These are phyloP conservation scores for Cottoperca gobio DNA, from an alignment of 2,797 vertebrate species.

Conservation along the genomic window DNA sequence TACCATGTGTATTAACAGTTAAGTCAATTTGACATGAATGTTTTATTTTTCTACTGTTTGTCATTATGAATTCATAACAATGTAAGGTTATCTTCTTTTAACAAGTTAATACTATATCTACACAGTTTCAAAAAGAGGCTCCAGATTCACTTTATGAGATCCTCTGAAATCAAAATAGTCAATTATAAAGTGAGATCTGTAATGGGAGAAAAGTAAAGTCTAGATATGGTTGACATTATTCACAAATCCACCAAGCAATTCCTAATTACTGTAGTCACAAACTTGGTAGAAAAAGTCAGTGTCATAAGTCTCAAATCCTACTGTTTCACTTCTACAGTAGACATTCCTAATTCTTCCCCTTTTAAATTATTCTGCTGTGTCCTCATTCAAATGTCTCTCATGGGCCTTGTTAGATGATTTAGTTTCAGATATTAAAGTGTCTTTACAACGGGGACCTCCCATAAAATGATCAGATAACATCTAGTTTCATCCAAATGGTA, in stretches of 20 bases:
- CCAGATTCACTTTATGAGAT: neutral
- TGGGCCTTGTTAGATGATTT: neutral
- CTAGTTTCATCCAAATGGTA: neutral
- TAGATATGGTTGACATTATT: neutral
- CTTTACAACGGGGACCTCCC: neutral
- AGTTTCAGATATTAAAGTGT: neutral
- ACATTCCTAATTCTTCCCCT: neutral
- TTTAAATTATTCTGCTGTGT: neutral
- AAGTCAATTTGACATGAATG: too few relatives aligned
- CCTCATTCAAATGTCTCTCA: neutral
- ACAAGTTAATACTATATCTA: conserved; percentile 8
- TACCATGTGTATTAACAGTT: too few relatives aligned
- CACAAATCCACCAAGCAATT: neutral
- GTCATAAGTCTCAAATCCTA: neutral
- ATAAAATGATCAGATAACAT: neutral
- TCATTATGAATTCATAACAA: conserved; percentile 14
- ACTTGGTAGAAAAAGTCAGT: neutral
- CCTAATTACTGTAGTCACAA: neutral
- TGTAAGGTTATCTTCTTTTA: neutral
- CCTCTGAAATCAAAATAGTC: neutral
- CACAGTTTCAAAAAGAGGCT: neutral
- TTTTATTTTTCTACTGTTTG: neutral
- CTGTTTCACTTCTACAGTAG: neutral
- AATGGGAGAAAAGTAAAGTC: neutral
- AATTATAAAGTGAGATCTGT: neutral